Base-by-base conservation (phyloP, 1,140 invertebrate genomes). In the Ceratitis capitata region DNA sequence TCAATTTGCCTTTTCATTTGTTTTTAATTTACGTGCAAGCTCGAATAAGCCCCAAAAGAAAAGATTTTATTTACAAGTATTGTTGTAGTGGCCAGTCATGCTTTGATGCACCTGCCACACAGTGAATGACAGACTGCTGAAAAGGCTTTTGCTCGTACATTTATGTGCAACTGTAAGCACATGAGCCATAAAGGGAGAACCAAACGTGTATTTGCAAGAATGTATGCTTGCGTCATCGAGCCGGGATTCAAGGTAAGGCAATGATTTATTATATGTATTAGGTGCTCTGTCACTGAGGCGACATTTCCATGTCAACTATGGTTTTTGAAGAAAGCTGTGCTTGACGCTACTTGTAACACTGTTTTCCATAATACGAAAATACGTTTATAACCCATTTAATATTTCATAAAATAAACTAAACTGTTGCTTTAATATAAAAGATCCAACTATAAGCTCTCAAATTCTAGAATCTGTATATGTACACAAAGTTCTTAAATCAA, bases 51-150 rank as follows among this genome's bases (percentile, higher is more conserved):
- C 58, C 14, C 29, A 26, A 29, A 61, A 61, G n/a, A 32, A 19
- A 53, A 53, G 14, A 12, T 1, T 64, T 39, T 69, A 69, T 35
- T 69, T 39, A 69, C 61, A 1, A 4, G 32, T 69, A 35, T 69
- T 69, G 61, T 69, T 69, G 32, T 32, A 69, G 61, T 39, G 61
- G 61, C 39, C 61, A n/a, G n/a, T n/a, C n/a, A 69, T 69, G 61
- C 61, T 19, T 69, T 69, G 32, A 4, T 69, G 61, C 61, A 69
- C 61, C 61, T 69, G 61, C 61, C 61, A 69, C 61, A 69, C 19
- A 35, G n/a, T 69, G 32, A 69, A 16, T 69, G 61, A 35, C 61
- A 69, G 61, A 14, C 58, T 7, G 61, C 29, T 35, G n/a, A 69
- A 19, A 3, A 39, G 39, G 39, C 5, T 35, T 6, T 35, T 5